Percentiles rank a stretch among this genome's conserved stretches.
Conservation (phyloP, 2,888 invertebrate species). For the Gari tellinella region DNA sequence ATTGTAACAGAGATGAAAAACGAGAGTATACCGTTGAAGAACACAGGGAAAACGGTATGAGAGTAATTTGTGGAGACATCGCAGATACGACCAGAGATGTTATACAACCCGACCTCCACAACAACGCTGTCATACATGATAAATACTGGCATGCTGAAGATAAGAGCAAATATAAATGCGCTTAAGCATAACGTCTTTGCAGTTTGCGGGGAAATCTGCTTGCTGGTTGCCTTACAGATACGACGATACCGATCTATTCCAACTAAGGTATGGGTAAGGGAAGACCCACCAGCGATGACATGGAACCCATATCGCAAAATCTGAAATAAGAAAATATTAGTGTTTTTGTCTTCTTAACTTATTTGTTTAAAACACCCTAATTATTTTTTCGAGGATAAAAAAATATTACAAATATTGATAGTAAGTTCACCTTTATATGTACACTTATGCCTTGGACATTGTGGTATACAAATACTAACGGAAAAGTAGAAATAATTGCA, state of each 20-base stretch:
- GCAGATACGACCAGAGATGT: constrained; percentile 3
- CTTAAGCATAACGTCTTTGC: not conserved
- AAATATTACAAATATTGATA: no score
- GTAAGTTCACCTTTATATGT: no score
- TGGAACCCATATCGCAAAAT: constrained; percentile 15
- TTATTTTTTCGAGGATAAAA: no score
- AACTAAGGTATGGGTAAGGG: constrained; percentile 1
- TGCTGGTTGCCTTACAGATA: constrained; percentile 1
- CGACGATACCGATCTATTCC: constrained; percentile 23
- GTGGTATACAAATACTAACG: no score
- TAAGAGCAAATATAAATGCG: not conserved
- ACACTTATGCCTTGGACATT: no score
- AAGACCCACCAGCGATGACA: constrained; percentile 6
- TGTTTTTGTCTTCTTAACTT: no score
- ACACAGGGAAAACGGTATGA: no score
- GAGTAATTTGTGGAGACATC: no score
- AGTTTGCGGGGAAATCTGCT: constrained; percentile 4
- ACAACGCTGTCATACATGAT: constrained; percentile 10
- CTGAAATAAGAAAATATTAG: constrained; percentile 2
- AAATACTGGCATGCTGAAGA: not conserved
- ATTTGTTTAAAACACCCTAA: no score
- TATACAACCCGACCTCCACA: not conserved
- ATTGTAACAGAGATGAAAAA: no score
- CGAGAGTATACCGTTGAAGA: no score
- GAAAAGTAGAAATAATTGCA: no score